Percentiles rank a stretch among this genome's conserved stretches.
These are phyloP conservation scores for Graptemys geographica DNA, from an alignment of 2,797 vertebrate genomes.

Conservation along the genomic window DNA sequence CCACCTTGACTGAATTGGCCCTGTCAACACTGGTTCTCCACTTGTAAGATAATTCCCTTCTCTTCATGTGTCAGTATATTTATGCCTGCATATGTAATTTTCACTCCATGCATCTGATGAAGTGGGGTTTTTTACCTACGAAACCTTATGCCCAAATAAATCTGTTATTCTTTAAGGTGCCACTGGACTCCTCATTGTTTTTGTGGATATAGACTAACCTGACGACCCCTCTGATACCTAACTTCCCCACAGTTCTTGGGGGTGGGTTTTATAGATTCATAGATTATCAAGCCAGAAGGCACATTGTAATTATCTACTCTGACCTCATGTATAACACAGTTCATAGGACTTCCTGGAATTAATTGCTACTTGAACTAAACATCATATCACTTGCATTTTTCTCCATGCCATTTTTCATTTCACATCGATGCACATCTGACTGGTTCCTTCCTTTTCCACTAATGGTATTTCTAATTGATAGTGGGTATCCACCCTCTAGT, in stretches of 20 bases:
- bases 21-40: no score
- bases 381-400: slow-evolving; percentile 3
- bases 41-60: no score
- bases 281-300: neutral
- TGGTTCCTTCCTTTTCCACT: neutral
- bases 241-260: neutral
- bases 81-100: no score
- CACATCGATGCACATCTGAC: neutral
- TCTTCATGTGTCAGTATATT: no score
- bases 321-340: neutral
- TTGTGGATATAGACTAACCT: no score
- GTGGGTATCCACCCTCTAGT: neutral
- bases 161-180: no score
- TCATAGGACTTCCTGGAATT: neutral
- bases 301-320: slow-evolving; percentile 4
- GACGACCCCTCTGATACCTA: no score
- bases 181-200: no score
- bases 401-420: slow-evolving; percentile 20
- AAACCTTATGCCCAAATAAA: no score
- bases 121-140: no score
- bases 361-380: neutral
- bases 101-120: no score
- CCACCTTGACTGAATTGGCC: no score
- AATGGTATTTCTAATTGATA: slow-evolving; percentile 7
- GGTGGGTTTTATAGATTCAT: neutral